phyloP scores from a whole-genome alignment of 1,140 invertebrate genomes.

The Panonychus citri region DNA sequence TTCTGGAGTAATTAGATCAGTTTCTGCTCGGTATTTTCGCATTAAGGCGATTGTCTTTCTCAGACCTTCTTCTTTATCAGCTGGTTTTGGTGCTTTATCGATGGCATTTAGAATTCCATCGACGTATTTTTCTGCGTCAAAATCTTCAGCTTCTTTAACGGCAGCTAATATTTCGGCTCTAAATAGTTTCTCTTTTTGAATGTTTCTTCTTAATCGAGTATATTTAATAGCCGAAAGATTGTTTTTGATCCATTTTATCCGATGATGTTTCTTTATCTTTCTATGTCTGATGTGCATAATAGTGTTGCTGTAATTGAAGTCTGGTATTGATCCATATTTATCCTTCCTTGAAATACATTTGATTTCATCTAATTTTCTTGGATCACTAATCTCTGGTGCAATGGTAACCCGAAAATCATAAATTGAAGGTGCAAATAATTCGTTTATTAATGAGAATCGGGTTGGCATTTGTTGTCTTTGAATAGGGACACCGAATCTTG shows the following conservation, averaged over 20 bases:
- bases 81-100: slow-evolving; percentile 3
- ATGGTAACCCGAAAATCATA: no score
- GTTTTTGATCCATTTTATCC: slow-evolving; percentile 8
- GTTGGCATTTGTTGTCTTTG: no score
- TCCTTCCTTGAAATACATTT: no score
- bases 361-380: no score
- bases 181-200: slow-evolving; percentile 11
- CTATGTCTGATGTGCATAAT: slow-evolving; percentile 1
- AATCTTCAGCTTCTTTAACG: slow-evolving; percentile 11
- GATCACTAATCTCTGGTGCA: no score
- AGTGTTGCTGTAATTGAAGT: not conserved
- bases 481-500: no score
- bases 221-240: slow-evolving; percentile 2
- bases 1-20: slow-evolving; percentile 1
- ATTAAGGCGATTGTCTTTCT: not conserved
- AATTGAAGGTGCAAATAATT: no score
- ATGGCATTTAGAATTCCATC: slow-evolving; percentile 9
- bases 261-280: slow-evolving; percentile 11
- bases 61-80: not conserved
- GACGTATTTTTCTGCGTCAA: slow-evolving; percentile 11
- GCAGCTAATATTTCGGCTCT: slow-evolving; percentile 8
- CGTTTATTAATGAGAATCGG: no score
- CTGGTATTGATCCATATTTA: no score
- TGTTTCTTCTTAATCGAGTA: slow-evolving; percentile 1
- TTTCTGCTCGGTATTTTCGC: slow-evolving; percentile 4